These are phyloP conservation scores for Epizoanthus scotinus DNA, from an alignment of 92 coral and sea anemone species.

Conservation along the genomic window DNA sequence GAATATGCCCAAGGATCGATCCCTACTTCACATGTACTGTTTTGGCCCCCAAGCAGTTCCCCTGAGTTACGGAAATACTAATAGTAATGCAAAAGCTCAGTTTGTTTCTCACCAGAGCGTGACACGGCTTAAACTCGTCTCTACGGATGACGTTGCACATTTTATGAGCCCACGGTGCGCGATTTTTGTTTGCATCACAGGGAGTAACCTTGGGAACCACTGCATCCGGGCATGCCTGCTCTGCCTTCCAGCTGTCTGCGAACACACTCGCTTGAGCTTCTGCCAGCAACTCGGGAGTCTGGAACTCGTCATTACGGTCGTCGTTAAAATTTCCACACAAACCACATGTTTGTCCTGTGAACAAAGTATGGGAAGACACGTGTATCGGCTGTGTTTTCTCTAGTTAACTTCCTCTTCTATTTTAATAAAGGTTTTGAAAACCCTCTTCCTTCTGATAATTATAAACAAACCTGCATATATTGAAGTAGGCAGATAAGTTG, in stretches of 20 bases:
- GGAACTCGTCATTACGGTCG: slow-evolving; percentile 85
- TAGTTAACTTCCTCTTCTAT: too few relatives aligned
- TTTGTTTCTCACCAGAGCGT: slow-evolving; percentile 65
- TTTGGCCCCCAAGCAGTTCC: slow-evolving; percentile 30
- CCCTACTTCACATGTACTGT: slow-evolving; percentile 28
- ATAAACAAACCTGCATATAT: too few relatives aligned
- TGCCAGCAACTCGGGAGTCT: slow-evolving; percentile 83
- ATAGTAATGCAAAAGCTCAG: not conserved
- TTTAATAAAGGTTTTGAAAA: too few relatives aligned
- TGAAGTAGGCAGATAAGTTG: too few relatives aligned
- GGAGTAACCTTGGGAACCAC: slow-evolving; percentile 62
- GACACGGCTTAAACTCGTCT: slow-evolving; percentile 80
- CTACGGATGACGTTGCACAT: slow-evolving; percentile 88
- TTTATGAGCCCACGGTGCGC: slow-evolving; percentile 95
- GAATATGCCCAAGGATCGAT: slow-evolving; percentile 9
- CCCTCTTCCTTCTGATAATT: too few relatives aligned
- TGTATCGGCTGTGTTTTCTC: too few relatives aligned
- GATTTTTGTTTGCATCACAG: slow-evolving; percentile 73
- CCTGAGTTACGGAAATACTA: not conserved
- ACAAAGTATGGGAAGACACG: not conserved
- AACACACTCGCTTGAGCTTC: slow-evolving; percentile 79
- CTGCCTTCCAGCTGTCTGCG: slow-evolving; percentile 93
- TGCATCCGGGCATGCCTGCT: slow-evolving; percentile 84
- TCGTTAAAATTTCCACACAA: slow-evolving; percentile 88
- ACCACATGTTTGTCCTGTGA: slow-evolving; percentile 78